Base-by-base conservation (phyloP, 2,888 invertebrate genomes). In the Standfussiana lucernea region DNA sequence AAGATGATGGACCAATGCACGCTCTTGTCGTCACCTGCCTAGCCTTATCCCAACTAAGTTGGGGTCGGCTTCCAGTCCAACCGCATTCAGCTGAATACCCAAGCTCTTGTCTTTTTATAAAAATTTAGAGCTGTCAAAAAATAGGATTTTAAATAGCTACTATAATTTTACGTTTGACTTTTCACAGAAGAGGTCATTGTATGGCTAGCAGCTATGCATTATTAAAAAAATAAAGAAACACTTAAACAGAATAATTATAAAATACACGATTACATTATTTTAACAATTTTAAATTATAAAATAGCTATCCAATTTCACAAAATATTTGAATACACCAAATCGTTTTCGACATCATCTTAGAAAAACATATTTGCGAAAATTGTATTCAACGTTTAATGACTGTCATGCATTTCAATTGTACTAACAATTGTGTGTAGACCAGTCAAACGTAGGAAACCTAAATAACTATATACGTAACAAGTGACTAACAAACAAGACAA, bases 381-480 rank as follows among this genome's bases (percentile, higher is more conserved):
- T 35, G 15, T 15, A 56, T 35, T 42, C 8, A 24, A 59, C 24
- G 15, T 64, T 45, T 24, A 32, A 11, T n/a, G 1, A 42, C 65
- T 45, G 28, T 61, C 21, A 65, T 28, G 53, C 10, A 78, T 50
- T 79, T 62, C 28, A 71, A 70, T 67, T 47, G 10, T 69, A 7
- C 35, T 50, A 67, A 37, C n/a, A 67, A 53, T 67, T 40, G 45
- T 69, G 28, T 24, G 24, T 62, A 53, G 53, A 53, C 61, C 21
- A 75, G 50, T n/a, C 10, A 7, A 61, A 68, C 10, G n/a, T 37
- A 70, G 69, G 68, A 77, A 69, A 85, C 72, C 72, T 75, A 85
- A 85, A 79, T 74, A 76, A 73, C 75, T 65, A 79, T 75, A 75
- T 66, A 72, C 72, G 75, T 75, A 80, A 84, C 70, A n/a, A 76